Evolutionary conservation across 2,113 vertebrate species (phyloP), one percentile per base, ranked within the genome.

Genomic region (Trichomycterus rosablanca): DNA sequence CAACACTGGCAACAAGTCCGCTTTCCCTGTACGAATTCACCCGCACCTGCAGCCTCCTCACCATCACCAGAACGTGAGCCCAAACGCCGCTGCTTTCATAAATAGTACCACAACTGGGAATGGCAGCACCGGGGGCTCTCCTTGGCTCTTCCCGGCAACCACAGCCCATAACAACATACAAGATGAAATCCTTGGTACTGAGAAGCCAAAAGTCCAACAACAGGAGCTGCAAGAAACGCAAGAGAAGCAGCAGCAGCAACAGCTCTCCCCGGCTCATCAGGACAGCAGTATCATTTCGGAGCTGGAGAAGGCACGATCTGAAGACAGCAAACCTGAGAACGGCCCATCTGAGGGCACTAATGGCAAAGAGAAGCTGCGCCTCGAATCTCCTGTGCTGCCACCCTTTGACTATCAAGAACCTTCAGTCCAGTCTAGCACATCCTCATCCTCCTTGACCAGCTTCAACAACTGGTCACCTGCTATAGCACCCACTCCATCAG

Each of bases 381-480:
- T 98, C 1, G 96, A 98, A 59, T 98, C 96, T 1, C 96, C 96
- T 7, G 94, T 97, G 61, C 84, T 97, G 85, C 89, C 94, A 20
- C 90, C 89, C 73, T 98, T 98, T 63, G 96, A 98, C 84, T 98
- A 98, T 73, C 93, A 93, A 67, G 96, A 98, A 74, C 87, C 93
- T 15, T 87, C 93, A 1, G 88, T 91, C 10, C 95, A 96, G 78
- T 93, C 95, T 69, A 87, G 92, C 78, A 92, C 91, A 65, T 96
- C 93, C 19, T 93, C 55, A 5, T 58, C 95, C 72, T 97, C 96
- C 59, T 88, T 97, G 64, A 92, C 91, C 62, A 90, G 95, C 81
- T 98, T 98, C 68, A 97, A 96, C 80, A 98, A 96, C 89, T 98
- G 96, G 96, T 98, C 96, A 23, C 92, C 96, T 59, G 96, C 94